These are phyloP conservation scores for Poecile montanus DNA, from an alignment of 2,797 vertebrate species.

Conservation along the genomic window DNA sequence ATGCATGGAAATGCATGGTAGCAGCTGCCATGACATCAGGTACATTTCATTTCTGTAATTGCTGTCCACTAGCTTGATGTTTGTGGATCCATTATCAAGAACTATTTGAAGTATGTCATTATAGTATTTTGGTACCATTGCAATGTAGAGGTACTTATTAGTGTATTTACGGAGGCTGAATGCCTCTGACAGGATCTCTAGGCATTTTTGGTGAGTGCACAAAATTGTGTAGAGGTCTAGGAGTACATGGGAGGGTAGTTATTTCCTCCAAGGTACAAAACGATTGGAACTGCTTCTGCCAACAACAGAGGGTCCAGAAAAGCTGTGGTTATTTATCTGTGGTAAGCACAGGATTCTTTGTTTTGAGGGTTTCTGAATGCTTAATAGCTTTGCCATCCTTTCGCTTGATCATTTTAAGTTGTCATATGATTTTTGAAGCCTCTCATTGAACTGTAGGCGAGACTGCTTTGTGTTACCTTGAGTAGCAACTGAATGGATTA, in stretches of 20 bases:
- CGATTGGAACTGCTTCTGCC: neutral
- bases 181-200: neutral
- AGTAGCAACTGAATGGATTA: neutral
- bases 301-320: neutral
- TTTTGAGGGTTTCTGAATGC: neutral
- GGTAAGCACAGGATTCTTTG: neutral
- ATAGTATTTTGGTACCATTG: neutral
- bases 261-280: neutral
- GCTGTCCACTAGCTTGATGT: neutral
- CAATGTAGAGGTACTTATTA: constrained; percentile 6
- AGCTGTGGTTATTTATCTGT: neutral
- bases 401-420: neutral
- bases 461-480: neutral
- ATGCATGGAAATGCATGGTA: neutral
- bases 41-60: neutral
- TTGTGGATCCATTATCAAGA: neutral
- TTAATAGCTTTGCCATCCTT: neutral
- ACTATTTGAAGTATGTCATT: neutral
- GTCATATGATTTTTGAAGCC: neutral
- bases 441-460: neutral
- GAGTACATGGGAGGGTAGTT: neutral
- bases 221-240: neutral
- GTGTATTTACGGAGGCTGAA: neutral
- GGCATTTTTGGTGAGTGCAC: neutral
- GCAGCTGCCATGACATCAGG: neutral